Base-by-base conservation (phyloP, 2,797 vertebrate genomes). In the Xyrichtys novacula region DNA sequence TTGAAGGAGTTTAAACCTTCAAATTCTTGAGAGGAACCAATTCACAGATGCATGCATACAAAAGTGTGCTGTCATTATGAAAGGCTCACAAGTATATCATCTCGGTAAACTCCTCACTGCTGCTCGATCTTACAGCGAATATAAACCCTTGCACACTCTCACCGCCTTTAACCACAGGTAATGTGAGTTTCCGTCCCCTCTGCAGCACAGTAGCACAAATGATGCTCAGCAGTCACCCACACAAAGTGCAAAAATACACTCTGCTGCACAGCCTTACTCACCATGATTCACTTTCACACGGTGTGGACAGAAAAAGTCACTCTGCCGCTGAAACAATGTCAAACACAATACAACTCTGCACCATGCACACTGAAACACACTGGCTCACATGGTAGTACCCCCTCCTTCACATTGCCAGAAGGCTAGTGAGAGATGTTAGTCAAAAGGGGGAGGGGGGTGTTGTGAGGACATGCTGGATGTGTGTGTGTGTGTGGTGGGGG, bases 361-460 rank as follows among this genome's bases (percentile, higher is more conserved):
- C 59, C 50, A 85, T 74, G 72, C 76, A 81, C 57, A 71, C 75
- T 84, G 64, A 71, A 47, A 80, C 43, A 64, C 5, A 65, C 32
- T 11, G 3, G 14, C 14, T 71, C 54, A 81, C 44, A 65, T 4
- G 64, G 62, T 48, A 29, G 70, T 71, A 57, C 80, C 87, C 80
- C 81, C 83, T 49, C 78, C 78, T 72, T n/a, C 79, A 69, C 54
- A 62, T 71, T 78, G 83, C 85, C 88, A 91, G 88, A 85, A 91
- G 88, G 88, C 85, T 77, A 74, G 88, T 91, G 84, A 82, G 87
- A 90, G 81, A 92, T 91, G 90, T 91, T 91, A 83, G 82, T 90
- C 77, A 85, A 83, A 81, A 85, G 91, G 91, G 85, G 86, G n/a
- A n/a, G 79, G 89, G 92, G 91, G 85, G 89, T 92, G 88, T 91